Evolutionary conservation across 2,888 invertebrate genomes (phyloP).

Genomic region (Cosmia trapezina): DNA sequence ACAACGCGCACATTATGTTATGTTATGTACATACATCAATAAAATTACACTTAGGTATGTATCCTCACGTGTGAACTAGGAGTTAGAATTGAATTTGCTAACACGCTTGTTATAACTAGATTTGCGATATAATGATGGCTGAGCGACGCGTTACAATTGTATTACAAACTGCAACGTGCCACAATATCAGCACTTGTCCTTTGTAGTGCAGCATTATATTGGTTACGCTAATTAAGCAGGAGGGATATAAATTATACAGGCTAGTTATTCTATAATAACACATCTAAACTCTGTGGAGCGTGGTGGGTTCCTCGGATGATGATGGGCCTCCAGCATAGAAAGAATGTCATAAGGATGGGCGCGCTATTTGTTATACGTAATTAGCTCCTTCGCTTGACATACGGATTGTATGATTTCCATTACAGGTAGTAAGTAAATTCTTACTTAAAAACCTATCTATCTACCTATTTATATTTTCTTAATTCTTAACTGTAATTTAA

Average conservation of each 20-base stretch:
- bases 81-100: conserved; percentile 9
- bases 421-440: conserved; percentile 6
- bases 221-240: conserved; percentile 37
- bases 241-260: conserved; percentile 10
- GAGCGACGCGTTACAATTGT: neutral
- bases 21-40: conserved; percentile 34
- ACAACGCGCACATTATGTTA: conserved; percentile 15
- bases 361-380: conserved; percentile 22
- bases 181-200: conserved; percentile 10
- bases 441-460: neutral
- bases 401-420: conserved; percentile 16
- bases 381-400: conserved; percentile 22
- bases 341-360: neutral
- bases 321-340: conserved; percentile 12
- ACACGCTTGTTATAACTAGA: conserved; percentile 9
- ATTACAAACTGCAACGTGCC: neutral
- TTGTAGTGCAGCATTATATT: conserved; percentile 19
- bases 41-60: conserved; percentile 18
- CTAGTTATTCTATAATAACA: conserved; percentile 24
- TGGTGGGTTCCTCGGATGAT: conserved; percentile 25
- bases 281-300: conserved; percentile 35
- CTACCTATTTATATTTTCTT: no score
- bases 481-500: no score
- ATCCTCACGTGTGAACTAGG: conserved; percentile 17
- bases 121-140: conserved; percentile 9